Percentiles rank a stretch among this genome's conserved stretches.
These are phyloP conservation scores for Lacerta viridis DNA, from an alignment of 2,797 vertebrate genomes.

Conservation along the genomic window DNA sequence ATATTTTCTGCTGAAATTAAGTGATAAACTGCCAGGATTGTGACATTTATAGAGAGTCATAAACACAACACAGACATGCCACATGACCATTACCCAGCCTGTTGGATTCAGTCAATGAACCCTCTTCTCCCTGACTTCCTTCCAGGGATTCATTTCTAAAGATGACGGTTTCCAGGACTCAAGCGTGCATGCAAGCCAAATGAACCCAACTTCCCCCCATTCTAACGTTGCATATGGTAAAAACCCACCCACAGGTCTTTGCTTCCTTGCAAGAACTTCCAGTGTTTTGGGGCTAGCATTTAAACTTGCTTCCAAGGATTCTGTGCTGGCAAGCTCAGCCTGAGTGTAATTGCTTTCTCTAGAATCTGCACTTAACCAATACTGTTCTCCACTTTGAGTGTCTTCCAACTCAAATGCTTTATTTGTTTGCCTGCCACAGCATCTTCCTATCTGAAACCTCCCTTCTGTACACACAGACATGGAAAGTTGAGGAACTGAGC, in stretches of 20 bases:
- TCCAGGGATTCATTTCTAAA: not conserved
- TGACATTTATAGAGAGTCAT: constrained; percentile 31
- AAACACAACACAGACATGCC: constrained; percentile 15
- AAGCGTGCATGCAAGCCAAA: not conserved
- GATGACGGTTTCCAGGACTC: not conserved
- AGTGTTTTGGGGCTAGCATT: not conserved
- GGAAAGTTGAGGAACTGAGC: not conserved
- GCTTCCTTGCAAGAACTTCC: not conserved
- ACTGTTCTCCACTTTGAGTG: too few relatives aligned
- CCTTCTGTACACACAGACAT: not conserved
- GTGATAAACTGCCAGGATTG: constrained; percentile 27
- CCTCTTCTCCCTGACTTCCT: constrained; percentile 23
- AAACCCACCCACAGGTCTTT: not conserved
- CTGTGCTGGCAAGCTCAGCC: not conserved
- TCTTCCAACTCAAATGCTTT: not conserved
- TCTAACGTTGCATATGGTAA: not conserved
- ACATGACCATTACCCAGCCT: constrained; percentile 25
- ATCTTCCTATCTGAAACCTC: not conserved
- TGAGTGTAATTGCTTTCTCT: not conserved
- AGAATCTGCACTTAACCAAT: not conserved
- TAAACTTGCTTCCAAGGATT: not conserved
- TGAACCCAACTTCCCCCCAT: not conserved
- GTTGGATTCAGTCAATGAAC: constrained; percentile 41
- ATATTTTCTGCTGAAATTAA: constrained; percentile 9
- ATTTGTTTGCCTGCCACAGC: not conserved